These are phyloP conservation scores for Drosophila prostipennis DNA, from an alignment of 2,888 invertebrate genomes.

Conservation along the genomic window DNA sequence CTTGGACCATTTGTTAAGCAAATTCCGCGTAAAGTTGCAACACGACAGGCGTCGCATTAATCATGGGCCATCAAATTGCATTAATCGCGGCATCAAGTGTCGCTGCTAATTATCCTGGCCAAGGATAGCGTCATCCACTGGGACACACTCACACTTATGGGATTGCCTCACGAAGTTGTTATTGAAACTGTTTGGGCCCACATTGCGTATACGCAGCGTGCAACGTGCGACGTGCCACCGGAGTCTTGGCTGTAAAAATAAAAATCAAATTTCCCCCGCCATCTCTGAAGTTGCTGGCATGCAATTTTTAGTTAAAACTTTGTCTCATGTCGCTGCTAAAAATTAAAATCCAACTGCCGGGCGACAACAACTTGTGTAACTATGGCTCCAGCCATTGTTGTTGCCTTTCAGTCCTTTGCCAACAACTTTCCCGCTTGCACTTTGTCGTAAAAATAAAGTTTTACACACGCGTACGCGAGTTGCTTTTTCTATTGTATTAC, in stretches of 20 bases:
- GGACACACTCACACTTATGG: constrained; percentile 15
- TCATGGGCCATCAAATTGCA: constrained; percentile 67
- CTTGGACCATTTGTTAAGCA: constrained; percentile 60
- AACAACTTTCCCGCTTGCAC: constrained; percentile 74
- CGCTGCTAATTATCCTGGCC: constrained; percentile 57
- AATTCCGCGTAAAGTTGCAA: constrained; percentile 61
- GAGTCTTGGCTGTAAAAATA: constrained; percentile 46
- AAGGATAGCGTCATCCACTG: constrained; percentile 11
- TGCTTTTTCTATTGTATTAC: constrained; percentile 67
- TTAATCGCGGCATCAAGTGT: constrained; percentile 61
- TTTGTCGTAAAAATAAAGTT: constrained; percentile 78
- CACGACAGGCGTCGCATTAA: constrained; percentile 62
- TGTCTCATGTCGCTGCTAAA: constrained; percentile 68
- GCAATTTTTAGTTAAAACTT: constrained; percentile 77
- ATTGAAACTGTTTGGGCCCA: constrained; percentile 62
- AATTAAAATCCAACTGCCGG: constrained; percentile 72
- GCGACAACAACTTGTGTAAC: constrained; percentile 18
- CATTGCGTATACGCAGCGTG: constrained; percentile 66
- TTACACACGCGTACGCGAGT: constrained; percentile 67
- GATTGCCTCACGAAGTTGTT: constrained; percentile 51
- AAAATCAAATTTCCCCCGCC: constrained; percentile 66
- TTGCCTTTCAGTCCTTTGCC: constrained; percentile 52
- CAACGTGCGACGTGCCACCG: constrained; percentile 26
- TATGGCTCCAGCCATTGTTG: constrained; percentile 10
- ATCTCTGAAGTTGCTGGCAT: constrained; percentile 47